phyloP scores from a whole-genome alignment of 2,113 vertebrate species.

The Craseonycteris thonglongyai region DNA sequence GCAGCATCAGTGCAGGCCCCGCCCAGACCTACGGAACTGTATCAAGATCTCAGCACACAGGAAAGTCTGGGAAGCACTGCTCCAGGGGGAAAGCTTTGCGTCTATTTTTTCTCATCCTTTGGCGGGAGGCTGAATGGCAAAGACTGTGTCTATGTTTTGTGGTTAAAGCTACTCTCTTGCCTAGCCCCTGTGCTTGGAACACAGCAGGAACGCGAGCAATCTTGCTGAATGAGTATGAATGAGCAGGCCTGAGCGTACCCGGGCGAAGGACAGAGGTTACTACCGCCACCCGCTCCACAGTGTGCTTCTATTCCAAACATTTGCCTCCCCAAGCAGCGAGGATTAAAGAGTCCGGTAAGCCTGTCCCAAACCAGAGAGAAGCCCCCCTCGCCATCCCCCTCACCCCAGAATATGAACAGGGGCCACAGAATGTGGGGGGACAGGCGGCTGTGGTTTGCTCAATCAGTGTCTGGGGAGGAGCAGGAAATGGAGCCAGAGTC shows the following conservation, averaged over 20 bases:
- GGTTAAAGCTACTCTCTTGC: not conserved
- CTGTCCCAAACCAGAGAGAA: not conserved
- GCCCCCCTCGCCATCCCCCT: not conserved
- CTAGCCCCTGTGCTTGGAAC: not conserved
- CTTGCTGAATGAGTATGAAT: not conserved
- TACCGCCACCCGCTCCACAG: rapidly evolving
- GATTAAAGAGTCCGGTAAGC: not conserved
- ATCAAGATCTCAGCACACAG: not conserved
- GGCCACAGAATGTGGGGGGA: not conserved
- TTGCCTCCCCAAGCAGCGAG: not conserved
- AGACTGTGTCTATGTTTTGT: not conserved
- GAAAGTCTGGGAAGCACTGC: not conserved
- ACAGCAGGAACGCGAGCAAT: not conserved
- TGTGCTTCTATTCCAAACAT: not conserved
- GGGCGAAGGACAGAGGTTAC: not conserved
- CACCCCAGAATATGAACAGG: not conserved
- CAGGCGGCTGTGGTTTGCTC: not conserved
- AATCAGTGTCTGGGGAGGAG: not conserved
- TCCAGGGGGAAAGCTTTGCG: not conserved
- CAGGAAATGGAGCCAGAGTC: constrained; percentile 33
- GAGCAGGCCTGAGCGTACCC: not conserved
- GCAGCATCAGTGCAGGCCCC: not conserved
- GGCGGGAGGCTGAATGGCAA: not conserved
- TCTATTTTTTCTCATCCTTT: not conserved
- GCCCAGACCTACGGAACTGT: not conserved